A percentile compares a stretch with the other conserved stretches of the same genome.
Conservation (phyloP, 2,888 invertebrate genomes). For the Congeria kusceri region DNA sequence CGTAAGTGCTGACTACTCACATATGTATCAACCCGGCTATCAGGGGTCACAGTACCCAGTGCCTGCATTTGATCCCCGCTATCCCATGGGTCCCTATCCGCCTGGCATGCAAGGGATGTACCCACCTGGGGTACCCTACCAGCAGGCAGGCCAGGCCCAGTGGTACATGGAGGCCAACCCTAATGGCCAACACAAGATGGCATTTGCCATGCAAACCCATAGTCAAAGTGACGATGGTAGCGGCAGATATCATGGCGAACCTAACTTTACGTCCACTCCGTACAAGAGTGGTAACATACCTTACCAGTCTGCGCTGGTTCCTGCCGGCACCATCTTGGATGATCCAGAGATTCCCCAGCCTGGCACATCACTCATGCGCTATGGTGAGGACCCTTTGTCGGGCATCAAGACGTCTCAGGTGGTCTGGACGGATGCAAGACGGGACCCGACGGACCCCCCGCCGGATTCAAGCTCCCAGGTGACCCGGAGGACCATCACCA, state of each 20-base stretch:
- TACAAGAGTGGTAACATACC: conserved; percentile 36
- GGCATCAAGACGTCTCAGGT: conserved; percentile 78
- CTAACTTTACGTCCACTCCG: conserved; percentile 74
- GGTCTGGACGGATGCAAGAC: conserved; percentile 77
- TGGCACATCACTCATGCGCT: conserved; percentile 73
- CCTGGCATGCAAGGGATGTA: conserved; percentile 42
- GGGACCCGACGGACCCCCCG: conserved; percentile 79
- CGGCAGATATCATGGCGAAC: conserved; percentile 54
- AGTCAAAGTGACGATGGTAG: conserved; percentile 50
- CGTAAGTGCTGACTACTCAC: conserved; percentile 48
- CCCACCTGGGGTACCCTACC: conserved; percentile 48
- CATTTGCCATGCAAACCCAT: conserved; percentile 68
- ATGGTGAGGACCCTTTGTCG: conserved; percentile 74
- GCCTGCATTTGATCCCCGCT: conserved; percentile 48
- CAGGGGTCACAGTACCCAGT: conserved; percentile 44
- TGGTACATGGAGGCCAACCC: conserved; percentile 73
- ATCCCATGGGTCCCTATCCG: conserved; percentile 47
- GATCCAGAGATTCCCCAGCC: conserved; percentile 73
- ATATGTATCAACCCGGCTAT: conserved; percentile 62
- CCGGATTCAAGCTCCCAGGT: conserved; percentile 75
- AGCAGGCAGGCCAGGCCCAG: conserved; percentile 72
- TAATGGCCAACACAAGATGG: conserved; percentile 69
- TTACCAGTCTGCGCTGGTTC: conserved; percentile 53
- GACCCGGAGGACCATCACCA: conserved; percentile 76
- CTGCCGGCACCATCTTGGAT: conserved; percentile 68